Percentiles rank a stretch among this genome's conserved stretches.
Evolutionary conservation across 2,113 vertebrate genomes (phyloP).

Genomic region (Aegypius monachus): DNA sequence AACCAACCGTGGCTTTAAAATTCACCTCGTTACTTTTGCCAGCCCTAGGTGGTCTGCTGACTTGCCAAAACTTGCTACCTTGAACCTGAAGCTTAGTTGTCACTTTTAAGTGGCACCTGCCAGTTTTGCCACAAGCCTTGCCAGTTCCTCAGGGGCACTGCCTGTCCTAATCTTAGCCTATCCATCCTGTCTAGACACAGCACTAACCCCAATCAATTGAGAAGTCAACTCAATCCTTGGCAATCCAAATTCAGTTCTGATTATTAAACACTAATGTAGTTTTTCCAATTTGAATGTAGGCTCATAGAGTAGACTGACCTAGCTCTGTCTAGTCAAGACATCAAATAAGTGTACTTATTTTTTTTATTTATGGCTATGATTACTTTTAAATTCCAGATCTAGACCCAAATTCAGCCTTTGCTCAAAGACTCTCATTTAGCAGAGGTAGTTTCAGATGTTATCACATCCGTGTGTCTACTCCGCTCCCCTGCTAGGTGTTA

Average conservation of each 20-base stretch:
- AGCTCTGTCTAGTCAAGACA: not conserved
- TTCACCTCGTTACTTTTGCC: not conserved
- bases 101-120: not conserved
- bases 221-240: not conserved
- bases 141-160: not conserved
- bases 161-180: not conserved
- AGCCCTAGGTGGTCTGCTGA: not conserved
- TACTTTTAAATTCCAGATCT: not conserved
- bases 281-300: not conserved
- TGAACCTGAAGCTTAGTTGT: not conserved
- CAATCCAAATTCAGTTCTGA: not conserved
- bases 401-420: not conserved
- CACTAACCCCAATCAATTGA: not conserved
- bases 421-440: not conserved
- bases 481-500: not conserved
- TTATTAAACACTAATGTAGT: not conserved
- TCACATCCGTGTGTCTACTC: not conserved
- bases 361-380: not conserved
- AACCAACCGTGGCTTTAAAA: not conserved
- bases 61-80: not conserved
- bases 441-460: not conserved
- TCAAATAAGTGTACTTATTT: not conserved
- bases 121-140: not conserved
- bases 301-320: not conserved
- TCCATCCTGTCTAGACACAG: not conserved